phyloP scores from a whole-genome alignment of 2,888 invertebrate species.

The Leucozona laternaria region DNA sequence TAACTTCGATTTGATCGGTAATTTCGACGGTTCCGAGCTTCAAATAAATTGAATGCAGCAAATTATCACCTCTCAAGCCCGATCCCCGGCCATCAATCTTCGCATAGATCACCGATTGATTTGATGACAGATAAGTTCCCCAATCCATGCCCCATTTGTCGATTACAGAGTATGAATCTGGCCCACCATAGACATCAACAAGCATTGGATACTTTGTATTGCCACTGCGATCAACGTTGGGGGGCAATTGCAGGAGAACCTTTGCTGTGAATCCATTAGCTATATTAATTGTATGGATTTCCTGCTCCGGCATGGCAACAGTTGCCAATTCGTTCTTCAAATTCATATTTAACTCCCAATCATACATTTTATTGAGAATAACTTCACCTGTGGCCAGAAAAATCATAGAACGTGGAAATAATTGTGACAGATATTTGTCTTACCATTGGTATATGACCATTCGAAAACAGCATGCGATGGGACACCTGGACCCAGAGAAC shows the following conservation, averaged over 20 bases:
- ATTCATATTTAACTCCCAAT: slow-evolving; percentile 89
- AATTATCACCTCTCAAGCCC: slow-evolving; percentile 92
- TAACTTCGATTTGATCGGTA: slow-evolving; percentile 94
- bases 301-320: slow-evolving; percentile 85
- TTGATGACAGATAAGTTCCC: slow-evolving; percentile 93
- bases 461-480: slow-evolving; percentile 89
- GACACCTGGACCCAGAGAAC: slow-evolving; percentile 93
- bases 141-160: slow-evolving; percentile 93
- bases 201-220: slow-evolving; percentile 91
- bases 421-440: slow-evolving; percentile 44
- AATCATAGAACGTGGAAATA: neutral
- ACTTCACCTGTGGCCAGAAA: slow-evolving; percentile 78
- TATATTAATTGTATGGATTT: slow-evolving; percentile 87
- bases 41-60: slow-evolving; percentile 92
- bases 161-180: slow-evolving; percentile 92
- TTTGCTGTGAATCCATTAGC: slow-evolving; percentile 88
- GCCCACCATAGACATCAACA: slow-evolving; percentile 96
- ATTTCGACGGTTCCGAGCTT: slow-evolving; percentile 95
- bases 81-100: slow-evolving; percentile 96
- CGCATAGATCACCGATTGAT: slow-evolving; percentile 93
- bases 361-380: slow-evolving; percentile 78
- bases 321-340: slow-evolving; percentile 84
- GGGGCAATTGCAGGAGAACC: slow-evolving; percentile 90
- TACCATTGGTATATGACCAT: slow-evolving; percentile 80
- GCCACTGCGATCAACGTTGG: slow-evolving; percentile 88